phyloP scores from a whole-genome alignment of 2,113 vertebrate genomes.

The Galeopterus variegatus region DNA sequence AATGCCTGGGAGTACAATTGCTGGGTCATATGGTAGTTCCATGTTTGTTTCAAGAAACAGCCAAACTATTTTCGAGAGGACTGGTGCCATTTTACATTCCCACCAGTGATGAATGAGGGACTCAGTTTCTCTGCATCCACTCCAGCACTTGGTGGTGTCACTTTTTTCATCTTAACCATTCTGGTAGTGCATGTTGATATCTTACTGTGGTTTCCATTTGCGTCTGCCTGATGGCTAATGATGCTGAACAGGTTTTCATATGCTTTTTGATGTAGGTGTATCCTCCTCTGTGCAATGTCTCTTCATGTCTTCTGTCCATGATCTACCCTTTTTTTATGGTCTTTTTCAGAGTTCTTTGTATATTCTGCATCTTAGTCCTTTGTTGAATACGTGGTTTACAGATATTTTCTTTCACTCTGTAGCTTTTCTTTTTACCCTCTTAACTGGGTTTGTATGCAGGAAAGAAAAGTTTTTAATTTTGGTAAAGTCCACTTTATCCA shows the following conservation, averaged over 20 bases:
- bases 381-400: neutral
- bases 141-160: too few relatives aligned
- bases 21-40: too few relatives aligned
- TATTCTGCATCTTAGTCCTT: neutral
- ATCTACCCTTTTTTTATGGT: neutral
- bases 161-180: neutral
- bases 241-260: neutral
- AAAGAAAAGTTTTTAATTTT: neutral
- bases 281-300: neutral
- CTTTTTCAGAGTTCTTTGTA: neutral
- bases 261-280: neutral
- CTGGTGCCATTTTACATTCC: neutral
- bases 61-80: neutral
- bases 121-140: neutral
- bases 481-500: neutral
- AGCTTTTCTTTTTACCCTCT: neutral
- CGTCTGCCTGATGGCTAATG: neutral
- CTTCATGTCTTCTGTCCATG: neutral
- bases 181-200: neutral
- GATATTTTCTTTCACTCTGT: neutral
- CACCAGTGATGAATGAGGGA: too few relatives aligned
- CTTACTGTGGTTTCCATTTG: neutral
- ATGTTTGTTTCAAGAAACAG: neutral
- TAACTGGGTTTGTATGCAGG: too few relatives aligned
- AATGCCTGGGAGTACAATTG: neutral